These are phyloP conservation scores for Mormyrus proboscirostris DNA, from an alignment of 2,797 vertebrate genomes.

Conservation along the genomic window DNA sequence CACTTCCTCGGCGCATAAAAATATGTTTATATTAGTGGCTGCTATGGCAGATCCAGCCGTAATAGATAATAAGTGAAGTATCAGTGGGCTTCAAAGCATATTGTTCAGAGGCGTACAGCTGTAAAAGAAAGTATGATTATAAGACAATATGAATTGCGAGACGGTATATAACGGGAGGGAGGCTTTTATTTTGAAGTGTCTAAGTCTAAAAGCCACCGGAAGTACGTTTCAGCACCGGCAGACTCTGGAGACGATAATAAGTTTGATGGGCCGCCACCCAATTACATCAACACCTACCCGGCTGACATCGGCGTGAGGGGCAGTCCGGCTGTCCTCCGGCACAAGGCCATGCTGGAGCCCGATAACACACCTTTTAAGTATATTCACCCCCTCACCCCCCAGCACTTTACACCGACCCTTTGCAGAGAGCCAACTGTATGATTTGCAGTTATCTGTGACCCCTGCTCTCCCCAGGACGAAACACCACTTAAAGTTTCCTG, in stretches of 20 bases:
- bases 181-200: neutral
- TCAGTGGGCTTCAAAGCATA: neutral
- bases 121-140: neutral
- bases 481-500: constrained; percentile 84
- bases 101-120: neutral
- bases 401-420: neutral
- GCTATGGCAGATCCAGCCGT: neutral
- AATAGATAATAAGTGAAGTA: neutral
- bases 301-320: constrained; percentile 74
- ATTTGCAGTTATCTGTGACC: neutral
- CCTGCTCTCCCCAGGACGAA: constrained; percentile 66
- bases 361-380: constrained; percentile 98
- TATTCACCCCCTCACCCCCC: constrained; percentile 31
- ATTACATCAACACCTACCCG: constrained; percentile 89
- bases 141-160: neutral
- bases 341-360: constrained; percentile 94
- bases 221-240: neutral
- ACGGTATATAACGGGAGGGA: neutral
- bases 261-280: constrained; percentile 90
- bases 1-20: neutral
- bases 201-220: neutral
- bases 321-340: constrained; percentile 80
- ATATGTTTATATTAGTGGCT: neutral
- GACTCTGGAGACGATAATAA: constrained; percentile 79
- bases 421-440: neutral